Evolutionary conservation across 2,888 invertebrate genomes (phyloP).

Genomic region (Torymus auratus): DNA sequence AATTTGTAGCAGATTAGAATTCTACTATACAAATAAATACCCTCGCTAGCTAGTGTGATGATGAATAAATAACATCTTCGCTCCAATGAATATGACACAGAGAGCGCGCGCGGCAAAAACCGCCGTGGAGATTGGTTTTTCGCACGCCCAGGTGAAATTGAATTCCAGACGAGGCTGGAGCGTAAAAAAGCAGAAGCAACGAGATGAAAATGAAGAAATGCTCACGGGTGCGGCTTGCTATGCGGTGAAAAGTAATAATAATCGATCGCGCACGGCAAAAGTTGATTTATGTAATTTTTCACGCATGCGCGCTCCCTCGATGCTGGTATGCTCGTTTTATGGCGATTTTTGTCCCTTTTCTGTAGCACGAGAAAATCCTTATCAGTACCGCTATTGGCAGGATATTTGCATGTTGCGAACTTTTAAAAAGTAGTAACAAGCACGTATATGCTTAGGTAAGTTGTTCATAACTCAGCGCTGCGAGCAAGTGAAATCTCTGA

Average conservation of each 20-base stretch:
- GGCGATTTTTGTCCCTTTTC: not conserved
- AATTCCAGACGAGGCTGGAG: not conserved
- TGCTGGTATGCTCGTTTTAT: slow-evolving; percentile 13
- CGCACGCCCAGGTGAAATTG: slow-evolving; percentile 20
- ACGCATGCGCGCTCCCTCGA: not conserved
- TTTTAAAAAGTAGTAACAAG: not conserved
- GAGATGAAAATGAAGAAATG: not conserved
- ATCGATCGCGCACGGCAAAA: slow-evolving; percentile 22
- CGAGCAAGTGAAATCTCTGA: slow-evolving; percentile 21
- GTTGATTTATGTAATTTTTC: slow-evolving; percentile 43
- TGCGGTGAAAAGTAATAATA: slow-evolving; percentile 16
- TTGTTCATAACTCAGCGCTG: slow-evolving; percentile 2
- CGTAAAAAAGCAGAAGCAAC: not conserved
- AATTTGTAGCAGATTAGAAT: too few species aligned
- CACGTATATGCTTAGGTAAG: slow-evolving; percentile 30
- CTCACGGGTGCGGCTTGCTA: not conserved
- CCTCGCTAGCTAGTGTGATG: too few species aligned
- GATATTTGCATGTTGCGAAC: slow-evolving; percentile 23
- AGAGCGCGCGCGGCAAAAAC: too few species aligned
- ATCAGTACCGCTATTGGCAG: slow-evolving; percentile 2
- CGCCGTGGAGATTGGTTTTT: too few species aligned
- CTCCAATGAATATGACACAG: too few species aligned
- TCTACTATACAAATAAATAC: too few species aligned
- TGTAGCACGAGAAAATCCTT: slow-evolving; percentile 11
- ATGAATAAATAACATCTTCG: too few species aligned